These are phyloP conservation scores for Macrosteles quadrilineatus DNA, from an alignment of 1,140 invertebrate species.

Conservation along the genomic window DNA sequence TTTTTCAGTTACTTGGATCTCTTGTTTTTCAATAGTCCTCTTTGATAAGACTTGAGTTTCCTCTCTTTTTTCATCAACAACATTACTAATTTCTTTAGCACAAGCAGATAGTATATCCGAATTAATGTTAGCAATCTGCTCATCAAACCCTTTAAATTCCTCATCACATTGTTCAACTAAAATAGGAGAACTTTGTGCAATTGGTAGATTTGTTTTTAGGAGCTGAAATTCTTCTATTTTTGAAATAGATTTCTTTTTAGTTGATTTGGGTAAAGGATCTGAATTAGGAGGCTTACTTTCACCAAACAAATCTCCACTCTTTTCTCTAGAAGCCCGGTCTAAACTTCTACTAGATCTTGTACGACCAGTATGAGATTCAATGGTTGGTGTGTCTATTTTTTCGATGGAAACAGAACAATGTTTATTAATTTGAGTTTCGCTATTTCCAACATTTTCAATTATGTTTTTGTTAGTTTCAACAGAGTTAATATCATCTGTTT, in stretches of 20 bases:
- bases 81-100: neutral
- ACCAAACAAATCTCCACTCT: conserved; percentile 2
- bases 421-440: neutral
- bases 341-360: neutral
- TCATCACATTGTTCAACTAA: neutral
- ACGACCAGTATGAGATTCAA: neutral
- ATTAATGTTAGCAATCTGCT: neutral
- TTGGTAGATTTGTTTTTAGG: neutral
- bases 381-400: neutral
- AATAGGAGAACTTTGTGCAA: neutral
- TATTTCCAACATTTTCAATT: neutral
- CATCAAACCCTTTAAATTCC: neutral
- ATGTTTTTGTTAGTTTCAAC: neutral
- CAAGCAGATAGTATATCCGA: neutral
- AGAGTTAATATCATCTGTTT: neutral
- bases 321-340: neutral
- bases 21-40: neutral
- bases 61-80: neutral
- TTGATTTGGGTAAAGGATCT: neutral
- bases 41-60: neutral
- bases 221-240: neutral
- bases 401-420: neutral
- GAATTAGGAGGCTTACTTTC: neutral
- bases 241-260: neutral
- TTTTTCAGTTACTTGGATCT: neutral